Evolutionary conservation across 2,797 vertebrate genomes (phyloP), one percentile per base, ranked within the genome.

Genomic region (Ptychobarbus kaznakovi): DNA sequence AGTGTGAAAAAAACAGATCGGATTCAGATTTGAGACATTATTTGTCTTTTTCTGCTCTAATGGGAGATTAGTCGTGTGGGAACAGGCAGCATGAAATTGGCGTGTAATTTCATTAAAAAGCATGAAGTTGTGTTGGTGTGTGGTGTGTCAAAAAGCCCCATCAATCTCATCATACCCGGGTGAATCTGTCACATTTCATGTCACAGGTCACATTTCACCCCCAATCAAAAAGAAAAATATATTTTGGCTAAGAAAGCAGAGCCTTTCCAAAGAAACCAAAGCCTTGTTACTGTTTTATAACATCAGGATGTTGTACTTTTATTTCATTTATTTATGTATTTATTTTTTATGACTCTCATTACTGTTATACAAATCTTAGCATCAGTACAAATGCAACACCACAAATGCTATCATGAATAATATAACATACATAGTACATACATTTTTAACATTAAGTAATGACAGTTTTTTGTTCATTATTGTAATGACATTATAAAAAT

Each of bases 71-170:
- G 76, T 72, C 28, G 68, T 76, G 77, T 85, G 85, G 87, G 53
- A 68, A 83, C 70, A 80, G 44, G 70, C 32, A 49, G 85, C 44
- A 76, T 88, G 81, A 88, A 91, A 89, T 51, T 65, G 63, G 69
- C 20, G 8, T 86, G 74, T 88, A 86, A 89, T 86, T 69, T 78
- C 15, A 58, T 89, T 89, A 87, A 86, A 87, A 82, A 80, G 70
- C 79, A 88, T 89, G 72, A 66, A 58, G 86, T 88, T 87, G 70
- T 75, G 56, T 72, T 53, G 83, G 44, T 82, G 86, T 73, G 42
- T 73, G 76, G 76, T 65, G 69, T 80, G 53, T 56, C 51, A 49
- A 66, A 81, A 78, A 83, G 18, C 40, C 58, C 40, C 40, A 46
- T 79, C 42, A n/a, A 46, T 51, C 63, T 66, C 15, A 35, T 4